phyloP scores from a whole-genome alignment of 1,140 invertebrate species.

The Apolygus lucorum region DNA sequence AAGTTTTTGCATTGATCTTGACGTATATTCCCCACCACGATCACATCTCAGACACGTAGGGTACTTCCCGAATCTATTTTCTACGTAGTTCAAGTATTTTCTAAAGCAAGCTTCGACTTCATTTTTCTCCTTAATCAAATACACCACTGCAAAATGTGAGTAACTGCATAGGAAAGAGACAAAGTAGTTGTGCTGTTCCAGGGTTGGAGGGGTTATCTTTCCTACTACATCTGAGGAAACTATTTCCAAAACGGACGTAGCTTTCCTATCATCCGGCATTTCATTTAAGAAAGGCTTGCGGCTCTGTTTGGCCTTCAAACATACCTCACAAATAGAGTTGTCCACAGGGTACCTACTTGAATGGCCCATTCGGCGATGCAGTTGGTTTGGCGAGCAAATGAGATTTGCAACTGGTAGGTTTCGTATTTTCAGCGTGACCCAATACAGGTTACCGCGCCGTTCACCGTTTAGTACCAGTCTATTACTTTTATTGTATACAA shows the following conservation, averaged over 20 bases:
- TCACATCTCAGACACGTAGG: constrained; percentile 8
- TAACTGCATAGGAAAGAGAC: neutral
- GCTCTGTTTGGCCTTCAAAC: neutral
- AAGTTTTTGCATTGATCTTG: neutral
- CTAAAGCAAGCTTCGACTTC: neutral
- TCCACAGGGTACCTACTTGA: too few species aligned
- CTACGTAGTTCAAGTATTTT: neutral
- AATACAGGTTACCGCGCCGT: neutral
- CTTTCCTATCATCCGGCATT: neutral
- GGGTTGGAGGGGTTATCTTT: neutral
- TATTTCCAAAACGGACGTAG: neutral
- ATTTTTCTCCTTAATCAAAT: neutral
- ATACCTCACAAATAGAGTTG: neutral
- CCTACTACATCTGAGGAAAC: neutral
- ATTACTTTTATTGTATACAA: neutral
- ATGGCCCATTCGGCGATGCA: neutral
- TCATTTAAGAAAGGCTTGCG: neutral
- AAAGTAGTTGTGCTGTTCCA: neutral
- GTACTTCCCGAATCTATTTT: neutral
- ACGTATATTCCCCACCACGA: constrained; percentile 13
- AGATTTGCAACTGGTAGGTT: neutral
- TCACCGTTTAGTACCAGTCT: neutral
- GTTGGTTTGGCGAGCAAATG: neutral
- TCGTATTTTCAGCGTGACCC: neutral
- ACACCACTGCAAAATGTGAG: neutral